These are phyloP conservation scores for Blastobasis adustella DNA, from an alignment of 2,888 invertebrate genomes.

Conservation along the genomic window DNA sequence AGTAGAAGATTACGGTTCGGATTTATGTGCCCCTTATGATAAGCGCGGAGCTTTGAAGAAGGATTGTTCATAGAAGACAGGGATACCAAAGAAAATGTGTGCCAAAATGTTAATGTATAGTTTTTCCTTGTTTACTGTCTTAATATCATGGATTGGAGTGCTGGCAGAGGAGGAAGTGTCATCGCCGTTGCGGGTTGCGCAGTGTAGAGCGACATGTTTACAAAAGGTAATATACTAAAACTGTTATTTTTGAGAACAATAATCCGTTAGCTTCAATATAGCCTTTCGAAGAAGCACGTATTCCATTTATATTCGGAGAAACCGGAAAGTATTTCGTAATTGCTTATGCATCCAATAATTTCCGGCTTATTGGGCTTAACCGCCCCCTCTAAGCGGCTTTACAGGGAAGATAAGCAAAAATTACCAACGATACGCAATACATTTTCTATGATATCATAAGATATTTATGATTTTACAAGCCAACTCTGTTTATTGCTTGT, in stretches of 20 bases:
- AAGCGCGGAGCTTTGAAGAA: slow-evolving; percentile 46
- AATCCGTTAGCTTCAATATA: no score
- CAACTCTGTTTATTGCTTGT: no score
- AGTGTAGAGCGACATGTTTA: slow-evolving; percentile 82
- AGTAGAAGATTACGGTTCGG: slow-evolving; percentile 30
- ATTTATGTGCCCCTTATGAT: slow-evolving; percentile 63
- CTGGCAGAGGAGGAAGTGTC: slow-evolving; percentile 79
- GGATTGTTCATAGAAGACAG: slow-evolving; percentile 39
- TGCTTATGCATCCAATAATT: no score
- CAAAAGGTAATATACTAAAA: slow-evolving; percentile 72
- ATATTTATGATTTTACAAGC: no score
- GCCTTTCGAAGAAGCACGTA: no score
- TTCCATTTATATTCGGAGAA: neutral
- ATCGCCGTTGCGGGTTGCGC: slow-evolving; percentile 81
- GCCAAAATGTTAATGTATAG: slow-evolving; percentile 73
- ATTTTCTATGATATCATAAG: no score
- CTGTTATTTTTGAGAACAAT: no score
- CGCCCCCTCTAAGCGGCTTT: no score
- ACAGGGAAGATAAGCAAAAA: no score
- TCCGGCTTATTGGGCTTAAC: no score
- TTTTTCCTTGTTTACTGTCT: slow-evolving; percentile 61
- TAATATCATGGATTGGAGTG: slow-evolving; percentile 68
- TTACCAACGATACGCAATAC: no score
- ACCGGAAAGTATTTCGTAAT: no score
- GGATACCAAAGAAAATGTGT: slow-evolving; percentile 73